Conservation (phyloP, 2,113 vertebrate genomes). For the Peromyscus polionotus region DNA sequence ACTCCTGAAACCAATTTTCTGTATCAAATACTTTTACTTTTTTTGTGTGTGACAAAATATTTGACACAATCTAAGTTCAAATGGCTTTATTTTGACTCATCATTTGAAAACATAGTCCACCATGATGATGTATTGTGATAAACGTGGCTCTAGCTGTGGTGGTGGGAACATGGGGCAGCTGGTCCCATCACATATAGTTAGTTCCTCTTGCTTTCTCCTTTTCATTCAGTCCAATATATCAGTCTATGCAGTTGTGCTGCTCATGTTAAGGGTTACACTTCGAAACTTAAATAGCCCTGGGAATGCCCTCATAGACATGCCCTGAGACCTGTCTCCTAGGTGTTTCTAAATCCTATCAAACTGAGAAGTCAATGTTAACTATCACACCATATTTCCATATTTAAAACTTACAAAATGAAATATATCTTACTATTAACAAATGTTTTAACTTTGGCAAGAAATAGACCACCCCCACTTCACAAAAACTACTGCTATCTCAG, state of each 20-base stretch:
- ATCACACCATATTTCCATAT: not conserved
- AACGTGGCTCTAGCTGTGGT: fast-evolving
- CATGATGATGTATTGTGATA: fast-evolving
- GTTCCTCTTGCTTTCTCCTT: not conserved
- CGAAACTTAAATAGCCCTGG: not conserved
- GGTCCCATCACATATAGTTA: not conserved
- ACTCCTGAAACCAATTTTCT: not conserved
- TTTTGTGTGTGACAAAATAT: not conserved
- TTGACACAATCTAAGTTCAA: not conserved
- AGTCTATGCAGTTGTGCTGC: not conserved
- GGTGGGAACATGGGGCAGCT: too few relatives aligned
- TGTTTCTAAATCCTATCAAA: not conserved
- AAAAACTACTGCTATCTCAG: not conserved
- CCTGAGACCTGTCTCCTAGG: not conserved
- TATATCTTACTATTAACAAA: not conserved
- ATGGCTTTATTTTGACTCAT: not conserved
- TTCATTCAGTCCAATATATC: not conserved
- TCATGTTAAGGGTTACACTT: not conserved
- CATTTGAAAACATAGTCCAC: not conserved
- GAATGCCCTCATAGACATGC: not conserved
- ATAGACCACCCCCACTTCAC: not conserved
- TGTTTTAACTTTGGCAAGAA: not conserved
- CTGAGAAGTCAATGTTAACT: not conserved
- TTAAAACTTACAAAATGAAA: slow-evolving; percentile 17
- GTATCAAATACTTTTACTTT: not conserved